A percentile compares a stretch with the other conserved stretches of the same genome.
phyloP scores from a whole-genome alignment of 2,888 invertebrate species.

The Pyrochroa serraticornis region DNA sequence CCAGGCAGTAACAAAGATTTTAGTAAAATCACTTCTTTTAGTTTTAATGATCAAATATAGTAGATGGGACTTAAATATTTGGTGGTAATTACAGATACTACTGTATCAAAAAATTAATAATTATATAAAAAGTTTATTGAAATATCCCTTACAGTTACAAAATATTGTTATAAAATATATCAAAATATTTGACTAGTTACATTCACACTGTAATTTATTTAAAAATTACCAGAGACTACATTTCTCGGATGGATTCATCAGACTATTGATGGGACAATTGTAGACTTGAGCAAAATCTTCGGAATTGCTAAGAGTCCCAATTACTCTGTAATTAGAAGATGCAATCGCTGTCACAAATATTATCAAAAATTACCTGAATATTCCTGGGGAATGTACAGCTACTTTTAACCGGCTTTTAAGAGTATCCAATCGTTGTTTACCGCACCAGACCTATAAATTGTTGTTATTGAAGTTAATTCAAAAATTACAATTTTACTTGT shows the following conservation, averaged over 20 bases:
- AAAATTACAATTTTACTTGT: conserved; percentile 58
- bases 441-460: conserved; percentile 66
- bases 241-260: conserved; percentile 80
- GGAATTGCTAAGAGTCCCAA: conserved; percentile 49
- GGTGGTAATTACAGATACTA: too few species aligned
- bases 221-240: conserved; percentile 74
- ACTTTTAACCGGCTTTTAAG: conserved; percentile 80
- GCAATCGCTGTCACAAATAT: background rate
- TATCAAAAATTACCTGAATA: conserved; percentile 58
- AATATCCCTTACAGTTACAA: conserved; percentile 10
- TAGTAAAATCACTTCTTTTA: too few species aligned
- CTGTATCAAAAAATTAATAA: too few species aligned
- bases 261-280: conserved; percentile 71
- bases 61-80: too few species aligned
- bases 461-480: too few species aligned
- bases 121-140: conserved; percentile 4
- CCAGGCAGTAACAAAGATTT: too few species aligned
- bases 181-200: background rate
- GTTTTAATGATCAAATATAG: too few species aligned
- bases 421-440: conserved; percentile 81
- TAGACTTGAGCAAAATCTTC: conserved; percentile 77
- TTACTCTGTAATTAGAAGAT: conserved; percentile 30
- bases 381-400: conserved; percentile 83
- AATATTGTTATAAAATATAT: conserved; percentile 18
- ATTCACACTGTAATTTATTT: background rate